Evolutionary conservation across 2,888 invertebrate species (phyloP).

Genomic region (Yponomeuta sedellus): DNA sequence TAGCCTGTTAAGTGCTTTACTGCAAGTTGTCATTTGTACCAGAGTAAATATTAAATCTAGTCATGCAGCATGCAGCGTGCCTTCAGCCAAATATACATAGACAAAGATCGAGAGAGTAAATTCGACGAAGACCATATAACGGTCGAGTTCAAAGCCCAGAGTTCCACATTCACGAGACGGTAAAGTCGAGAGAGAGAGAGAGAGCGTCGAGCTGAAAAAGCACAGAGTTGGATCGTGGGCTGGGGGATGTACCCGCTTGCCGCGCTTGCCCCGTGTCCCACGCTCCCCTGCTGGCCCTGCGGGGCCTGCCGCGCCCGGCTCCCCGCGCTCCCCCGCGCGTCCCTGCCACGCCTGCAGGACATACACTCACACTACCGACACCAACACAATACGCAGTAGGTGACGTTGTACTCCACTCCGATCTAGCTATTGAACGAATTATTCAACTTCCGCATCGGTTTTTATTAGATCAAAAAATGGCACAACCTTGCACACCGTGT

Average conservation of each 20-base stretch:
- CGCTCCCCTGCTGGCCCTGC: slow-evolving; percentile 90
- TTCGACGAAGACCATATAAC: not conserved
- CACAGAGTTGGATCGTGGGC: not conserved
- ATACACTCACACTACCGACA: slow-evolving; percentile 29
- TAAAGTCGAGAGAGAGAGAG: not conserved
- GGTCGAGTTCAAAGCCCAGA: not conserved
- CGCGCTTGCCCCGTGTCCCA: slow-evolving; percentile 93
- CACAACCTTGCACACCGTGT: no score
- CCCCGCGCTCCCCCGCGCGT: slow-evolving; percentile 88
- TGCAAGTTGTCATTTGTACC: no score
- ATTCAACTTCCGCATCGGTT: no score
- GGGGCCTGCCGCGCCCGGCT: slow-evolving; percentile 84
- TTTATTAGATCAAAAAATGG: no score
- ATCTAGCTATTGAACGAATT: not conserved
- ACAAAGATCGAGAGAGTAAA: not conserved
- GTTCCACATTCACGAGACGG: not conserved
- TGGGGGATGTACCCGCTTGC: slow-evolving; percentile 87
- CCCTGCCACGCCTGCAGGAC: slow-evolving; percentile 75
- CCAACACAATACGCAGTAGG: not conserved
- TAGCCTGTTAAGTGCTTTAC: no score
- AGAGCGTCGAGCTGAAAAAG: slow-evolving; percentile 9
- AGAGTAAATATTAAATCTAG: no score
- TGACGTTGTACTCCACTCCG: not conserved
- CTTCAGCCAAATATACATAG: not conserved
- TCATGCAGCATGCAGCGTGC: no score